phyloP scores from a whole-genome alignment of 2,888 invertebrate species.

The Catocala sponsa region DNA sequence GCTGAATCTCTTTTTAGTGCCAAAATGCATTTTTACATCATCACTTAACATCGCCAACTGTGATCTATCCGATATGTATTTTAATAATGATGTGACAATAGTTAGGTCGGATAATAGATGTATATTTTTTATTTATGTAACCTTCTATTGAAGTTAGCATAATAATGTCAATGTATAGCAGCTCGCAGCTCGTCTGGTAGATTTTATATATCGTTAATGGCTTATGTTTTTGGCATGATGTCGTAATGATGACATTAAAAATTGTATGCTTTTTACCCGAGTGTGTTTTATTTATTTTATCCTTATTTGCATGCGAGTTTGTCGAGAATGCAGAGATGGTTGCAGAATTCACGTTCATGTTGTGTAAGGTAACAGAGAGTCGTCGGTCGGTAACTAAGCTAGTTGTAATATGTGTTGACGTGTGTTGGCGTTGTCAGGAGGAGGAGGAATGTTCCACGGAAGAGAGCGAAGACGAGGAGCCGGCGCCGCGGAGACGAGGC shows the following conservation, averaged over 20 bases:
- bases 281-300: slow-evolving; percentile 81
- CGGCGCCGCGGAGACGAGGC: slow-evolving; percentile 76
- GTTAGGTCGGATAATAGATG: slow-evolving; percentile 70
- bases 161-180: slow-evolving; percentile 71
- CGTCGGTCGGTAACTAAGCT: not conserved
- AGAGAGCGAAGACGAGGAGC: slow-evolving; percentile 88
- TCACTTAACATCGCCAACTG: slow-evolving; percentile 72
- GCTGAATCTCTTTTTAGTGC: slow-evolving; percentile 82
- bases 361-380: slow-evolving; percentile 52
- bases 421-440: slow-evolving; percentile 66
- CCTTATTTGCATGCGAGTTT: slow-evolving; percentile 77
- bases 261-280: slow-evolving; percentile 83
- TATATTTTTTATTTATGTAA: slow-evolving; percentile 82
- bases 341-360: slow-evolving; percentile 79
- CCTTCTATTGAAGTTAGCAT: slow-evolving; percentile 81
- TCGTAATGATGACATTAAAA: slow-evolving; percentile 83
- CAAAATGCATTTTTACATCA: slow-evolving; percentile 76
- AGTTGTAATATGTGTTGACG: slow-evolving; percentile 45
- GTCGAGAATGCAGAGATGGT: slow-evolving; percentile 78
- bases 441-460: slow-evolving; percentile 88
- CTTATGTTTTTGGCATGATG: slow-evolving; percentile 84
- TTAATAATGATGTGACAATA: slow-evolving; percentile 70
- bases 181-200: slow-evolving; percentile 74
- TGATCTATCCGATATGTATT: slow-evolving; percentile 76
- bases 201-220: slow-evolving; percentile 72